Evolutionary conservation across 2,888 invertebrate species (phyloP), one percentile per base, ranked within the genome.

Genomic region (Antheraea yamamai): DNA sequence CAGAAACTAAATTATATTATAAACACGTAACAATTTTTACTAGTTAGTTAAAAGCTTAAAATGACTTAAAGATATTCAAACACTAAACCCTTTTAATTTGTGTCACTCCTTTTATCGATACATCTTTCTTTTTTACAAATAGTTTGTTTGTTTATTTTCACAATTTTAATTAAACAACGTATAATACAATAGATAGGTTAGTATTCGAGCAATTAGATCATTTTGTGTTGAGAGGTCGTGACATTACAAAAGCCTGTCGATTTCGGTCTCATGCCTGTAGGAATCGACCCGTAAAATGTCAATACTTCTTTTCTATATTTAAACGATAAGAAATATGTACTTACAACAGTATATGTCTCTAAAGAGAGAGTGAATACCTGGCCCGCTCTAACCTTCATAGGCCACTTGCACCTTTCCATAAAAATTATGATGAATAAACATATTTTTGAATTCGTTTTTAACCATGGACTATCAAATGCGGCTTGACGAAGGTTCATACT

Each of bases 331-430:
- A 66, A 66, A 66, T 16, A 66, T 66, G 61, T 68, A 76, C 92
- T 92, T 87, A 95, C 96, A 76, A 91, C 87, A 51, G 95, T 96
- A 76, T 96, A 94, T 35, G 95, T 95, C 74, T 91, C 89, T 51
- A 95, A 87, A 4, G 95, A 95, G 26, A 96, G 87, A 1, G 89
- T 95, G 77, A 94, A 94, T 80, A 95, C 91, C 84, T 95, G 95
- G 12, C 95, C 95, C 51, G 96, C 95, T 0, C 93, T 94, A 6
- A 96, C 89, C 64, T 87, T 86, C 73, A 96, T 84, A 1, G 95
- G 95, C 26, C 90, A 91, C 78, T 95, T 95, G 80, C 95, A 94
- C 79, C 95, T 88, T 77, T 94, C 93, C 80, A 95, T 85, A 75
- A 95, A 94, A 35, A 96, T 85, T 35, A 95, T 86, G 26, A 95